A percentile compares a stretch with the other conserved stretches of the same genome.
These are phyloP conservation scores for Erethizon dorsatum DNA, from an alignment of 2,797 vertebrate species.

Conservation along the genomic window DNA sequence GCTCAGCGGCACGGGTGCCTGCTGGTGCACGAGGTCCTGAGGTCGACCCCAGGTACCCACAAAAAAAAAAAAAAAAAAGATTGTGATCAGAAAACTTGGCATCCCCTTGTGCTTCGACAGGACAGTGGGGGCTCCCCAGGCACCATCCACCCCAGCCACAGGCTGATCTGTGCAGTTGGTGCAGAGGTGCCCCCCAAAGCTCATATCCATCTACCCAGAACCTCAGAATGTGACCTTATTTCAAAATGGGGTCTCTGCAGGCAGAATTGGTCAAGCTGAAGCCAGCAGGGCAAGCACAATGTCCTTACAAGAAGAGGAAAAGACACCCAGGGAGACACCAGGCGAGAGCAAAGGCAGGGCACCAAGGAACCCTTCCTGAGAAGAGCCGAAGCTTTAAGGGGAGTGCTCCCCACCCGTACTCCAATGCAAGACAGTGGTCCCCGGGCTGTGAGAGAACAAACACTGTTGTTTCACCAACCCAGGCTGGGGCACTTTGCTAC, in stretches of 20 bases:
- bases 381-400: not conserved
- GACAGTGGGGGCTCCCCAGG: fast-evolving
- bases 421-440: too few species aligned
- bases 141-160: not conserved
- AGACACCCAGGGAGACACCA: not conserved
- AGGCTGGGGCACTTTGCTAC: not conserved
- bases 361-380: too few species aligned
- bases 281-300: not conserved
- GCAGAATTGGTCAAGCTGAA: not conserved
- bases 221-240: not conserved
- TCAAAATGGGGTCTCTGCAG: not conserved
- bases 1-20: too few species aligned
- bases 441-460: not conserved
- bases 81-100: not conserved
- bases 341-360: not conserved
- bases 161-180: fast-evolving
- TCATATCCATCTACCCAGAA: too few species aligned
- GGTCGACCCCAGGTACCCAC: too few species aligned
- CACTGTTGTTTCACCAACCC: not conserved
- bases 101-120: not conserved
- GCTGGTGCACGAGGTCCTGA: too few species aligned
- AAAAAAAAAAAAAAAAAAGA: too few species aligned
- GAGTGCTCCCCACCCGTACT: fast-evolving
- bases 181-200: too few species aligned
- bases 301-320: not conserved